These are phyloP conservation scores for Leucophenga varia DNA, from an alignment of 1,140 invertebrate genomes.

Conservation along the genomic window DNA sequence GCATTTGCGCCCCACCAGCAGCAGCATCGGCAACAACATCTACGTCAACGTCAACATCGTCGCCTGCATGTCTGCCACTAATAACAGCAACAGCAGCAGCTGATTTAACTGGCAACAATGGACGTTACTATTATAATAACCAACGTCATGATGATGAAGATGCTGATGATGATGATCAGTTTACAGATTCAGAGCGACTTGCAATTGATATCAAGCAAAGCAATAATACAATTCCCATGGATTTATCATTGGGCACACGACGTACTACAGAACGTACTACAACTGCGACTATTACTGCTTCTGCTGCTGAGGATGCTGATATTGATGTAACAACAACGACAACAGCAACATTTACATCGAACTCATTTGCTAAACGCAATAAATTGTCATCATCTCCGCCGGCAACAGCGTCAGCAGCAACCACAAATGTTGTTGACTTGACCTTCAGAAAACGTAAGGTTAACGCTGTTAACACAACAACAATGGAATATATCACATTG, in stretches of 20 bases:
- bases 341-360: slow-evolving; percentile 9
- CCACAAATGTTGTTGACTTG: slow-evolving; percentile 32
- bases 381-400: too few species aligned
- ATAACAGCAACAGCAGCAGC: not conserved
- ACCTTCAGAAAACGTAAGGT: slow-evolving; percentile 49
- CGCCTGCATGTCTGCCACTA: not conserved
- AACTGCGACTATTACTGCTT: not conserved
- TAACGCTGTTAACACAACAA: not conserved
- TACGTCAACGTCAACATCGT: not conserved
- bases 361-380: too few species aligned
- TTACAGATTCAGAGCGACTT: too few species aligned
- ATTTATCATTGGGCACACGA: slow-evolving; percentile 37
- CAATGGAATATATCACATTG: not conserved
- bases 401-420: slow-evolving; percentile 14
- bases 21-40: slow-evolving; percentile 1
- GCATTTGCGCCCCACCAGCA: too few species aligned
- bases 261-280: slow-evolving; percentile 20
- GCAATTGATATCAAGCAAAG: too few species aligned
- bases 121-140: not conserved
- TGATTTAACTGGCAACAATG: too few species aligned
- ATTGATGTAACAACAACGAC: slow-evolving; percentile 15
- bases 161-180: too few species aligned
- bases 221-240: slow-evolving; percentile 45
- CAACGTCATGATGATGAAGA: not conserved
- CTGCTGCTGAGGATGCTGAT: too few species aligned